These are phyloP conservation scores for Meiosimyza decipiens DNA, from an alignment of 2,888 invertebrate species.

Conservation along the genomic window DNA sequence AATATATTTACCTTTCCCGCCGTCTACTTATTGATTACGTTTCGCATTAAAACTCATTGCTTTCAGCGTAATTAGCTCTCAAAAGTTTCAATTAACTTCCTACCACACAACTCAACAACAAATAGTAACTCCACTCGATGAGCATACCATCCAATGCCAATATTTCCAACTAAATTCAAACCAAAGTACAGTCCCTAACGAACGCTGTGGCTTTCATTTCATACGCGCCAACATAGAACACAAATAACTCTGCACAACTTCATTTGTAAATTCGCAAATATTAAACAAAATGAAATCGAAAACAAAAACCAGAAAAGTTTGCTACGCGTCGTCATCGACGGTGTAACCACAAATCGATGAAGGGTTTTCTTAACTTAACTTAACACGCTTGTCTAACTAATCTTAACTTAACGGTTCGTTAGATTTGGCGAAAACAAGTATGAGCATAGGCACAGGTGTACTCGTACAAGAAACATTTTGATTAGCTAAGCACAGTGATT, in stretches of 20 bases:
- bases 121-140: too few species aligned
- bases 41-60: slow-evolving; percentile 14
- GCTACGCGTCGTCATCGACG: background rate
- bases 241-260: slow-evolving; percentile 20
- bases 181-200: background rate
- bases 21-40: too few species aligned
- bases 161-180: too few species aligned
- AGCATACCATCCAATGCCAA: too few species aligned
- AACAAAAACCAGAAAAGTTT: background rate
- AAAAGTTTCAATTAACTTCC: slow-evolving; percentile 19
- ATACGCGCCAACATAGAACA: background rate
- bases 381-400: slow-evolving; percentile 65
- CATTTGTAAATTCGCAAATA: slow-evolving; percentile 28
- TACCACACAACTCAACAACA: background rate
- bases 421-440: slow-evolving; percentile 58
- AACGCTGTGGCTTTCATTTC: background rate
- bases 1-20: too few species aligned
- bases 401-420: slow-evolving; percentile 65
- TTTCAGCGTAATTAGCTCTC: slow-evolving; percentile 22
- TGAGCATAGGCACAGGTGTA: too few species aligned
- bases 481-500: too few species aligned
- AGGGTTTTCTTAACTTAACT: slow-evolving; percentile 39
- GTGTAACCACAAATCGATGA: slow-evolving; percentile 10
- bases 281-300: slow-evolving; percentile 3
- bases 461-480: too few species aligned